Base-by-base conservation (phyloP, 2,797 vertebrate genomes). In the Leuciscus waleckii region DNA sequence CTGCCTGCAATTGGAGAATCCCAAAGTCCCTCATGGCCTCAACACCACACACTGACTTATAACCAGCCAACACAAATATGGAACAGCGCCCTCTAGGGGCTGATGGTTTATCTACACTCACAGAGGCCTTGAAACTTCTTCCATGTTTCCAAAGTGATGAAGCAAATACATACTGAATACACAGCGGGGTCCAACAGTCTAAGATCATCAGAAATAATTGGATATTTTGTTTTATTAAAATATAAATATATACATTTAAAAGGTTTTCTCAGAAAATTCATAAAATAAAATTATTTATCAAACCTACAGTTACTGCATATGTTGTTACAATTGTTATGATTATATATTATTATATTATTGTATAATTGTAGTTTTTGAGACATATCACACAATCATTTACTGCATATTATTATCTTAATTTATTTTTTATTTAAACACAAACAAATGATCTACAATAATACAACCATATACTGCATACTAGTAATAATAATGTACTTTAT, bases 1-100 rank as follows among this genome's bases (percentile, higher is more conserved):
- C 95, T 93, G 95, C 94, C 93, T 96, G 96, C 95, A 95, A 93
- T 90, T 93, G 93, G 94, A 96, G 93, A 94, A 93, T 95, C 94
- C 93, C 94, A 89, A 89, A 91, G 93, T 94, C 91, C 90, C 89
- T 51, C 58, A 89, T 88, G 91, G 89, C 85, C 90, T 93, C 92
- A 93, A 90, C 84, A 90, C 90, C 90, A 90, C 91, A 93, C 90
- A 89, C 87, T 88, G 87, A 87, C 87, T 86, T 82, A 41, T 63
- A 87, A 85, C 69, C 71, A 77, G 54, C 70, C 80, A 68, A 29
- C 75, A 79, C 87, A 71, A 82, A 88, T 70, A 87, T 88, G 88
- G 89, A 89, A 92, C 49, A 41, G 29, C 29, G 13, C 63, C 78
- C 78, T 89, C 94, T 95, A 90, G 83, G 92, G 93, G 91, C 67